A percentile compares a stretch with the other conserved stretches of the same genome.
Conservation (phyloP, 2,888 invertebrate genomes). For the Elysia crispata region DNA sequence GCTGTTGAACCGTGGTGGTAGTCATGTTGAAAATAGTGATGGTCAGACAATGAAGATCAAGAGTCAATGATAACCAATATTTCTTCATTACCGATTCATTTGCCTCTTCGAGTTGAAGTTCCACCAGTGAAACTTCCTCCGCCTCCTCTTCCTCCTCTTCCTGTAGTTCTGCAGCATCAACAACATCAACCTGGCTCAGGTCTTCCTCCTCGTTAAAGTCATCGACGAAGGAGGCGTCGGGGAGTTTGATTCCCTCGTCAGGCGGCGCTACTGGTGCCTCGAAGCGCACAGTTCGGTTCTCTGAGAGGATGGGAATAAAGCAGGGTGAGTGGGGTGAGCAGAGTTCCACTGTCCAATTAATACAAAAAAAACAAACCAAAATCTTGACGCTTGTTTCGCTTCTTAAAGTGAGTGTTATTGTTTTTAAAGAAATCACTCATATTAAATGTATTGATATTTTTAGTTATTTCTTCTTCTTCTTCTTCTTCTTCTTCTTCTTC, state of each 20-base stretch:
- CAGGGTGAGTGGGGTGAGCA: too few species aligned
- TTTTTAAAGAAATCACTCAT: too few species aligned
- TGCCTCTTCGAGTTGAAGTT: background rate
- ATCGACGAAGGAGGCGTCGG: background rate
- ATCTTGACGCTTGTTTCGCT: too few species aligned
- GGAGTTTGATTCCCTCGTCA: background rate
- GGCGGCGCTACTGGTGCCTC: background rate
- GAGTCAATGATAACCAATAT: background rate
- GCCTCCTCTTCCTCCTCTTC: background rate
- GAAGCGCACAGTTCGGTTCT: slow-evolving; percentile 20
- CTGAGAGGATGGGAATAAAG: background rate
- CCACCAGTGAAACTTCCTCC: background rate
- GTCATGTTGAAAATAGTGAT: background rate
- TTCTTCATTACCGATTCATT: background rate
- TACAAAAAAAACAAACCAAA: too few species aligned
- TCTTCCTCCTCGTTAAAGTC: background rate
- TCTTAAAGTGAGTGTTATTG: too few species aligned
- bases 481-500: background rate
- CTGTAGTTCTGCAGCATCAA: too few species aligned
- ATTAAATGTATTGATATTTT: too few species aligned
- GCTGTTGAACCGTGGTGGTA: too few species aligned
- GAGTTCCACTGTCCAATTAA: too few species aligned
- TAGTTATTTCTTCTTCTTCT: slow-evolving; percentile 11
- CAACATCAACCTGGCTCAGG: background rate
- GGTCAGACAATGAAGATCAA: background rate